Evolutionary conservation across 2,113 vertebrate species (phyloP).

Genomic region (Mesitornis unicolor): DNA sequence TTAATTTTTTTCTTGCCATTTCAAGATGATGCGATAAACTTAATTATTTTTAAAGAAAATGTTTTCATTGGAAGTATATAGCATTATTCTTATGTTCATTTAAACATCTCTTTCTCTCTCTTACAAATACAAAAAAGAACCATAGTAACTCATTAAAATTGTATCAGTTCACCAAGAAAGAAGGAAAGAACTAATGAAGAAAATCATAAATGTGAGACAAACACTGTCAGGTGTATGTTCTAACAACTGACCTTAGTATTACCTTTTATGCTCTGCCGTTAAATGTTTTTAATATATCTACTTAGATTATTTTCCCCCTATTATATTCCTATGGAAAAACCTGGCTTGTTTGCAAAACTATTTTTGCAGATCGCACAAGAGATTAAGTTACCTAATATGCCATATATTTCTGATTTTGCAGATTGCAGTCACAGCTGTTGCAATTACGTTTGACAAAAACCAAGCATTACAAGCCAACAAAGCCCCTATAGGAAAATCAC

Average conservation of each 20-base stretch:
- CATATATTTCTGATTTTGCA: slow-evolving; percentile 59
- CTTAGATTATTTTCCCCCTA: accelerated
- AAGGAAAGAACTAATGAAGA: not conserved
- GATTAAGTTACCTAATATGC: not conserved
- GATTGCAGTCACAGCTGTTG: slow-evolving; percentile 96
- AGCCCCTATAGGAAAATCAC: slow-evolving; percentile 75
- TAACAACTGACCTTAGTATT: not conserved
- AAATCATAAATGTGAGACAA: not conserved
- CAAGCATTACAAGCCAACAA: slow-evolving; percentile 82
- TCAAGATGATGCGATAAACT: not conserved
- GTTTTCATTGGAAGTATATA: not conserved
- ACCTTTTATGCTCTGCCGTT: not conserved
- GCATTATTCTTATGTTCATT: not conserved
- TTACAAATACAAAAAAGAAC: not conserved
- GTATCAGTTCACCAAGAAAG: not conserved
- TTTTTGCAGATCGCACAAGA: not conserved
- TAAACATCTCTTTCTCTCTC: not conserved
- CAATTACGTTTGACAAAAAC: slow-evolving; percentile 94
- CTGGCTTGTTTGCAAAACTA: not conserved
- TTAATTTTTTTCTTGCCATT: not conserved
- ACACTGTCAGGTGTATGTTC: not conserved
- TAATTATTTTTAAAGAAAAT: not conserved
- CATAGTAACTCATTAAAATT: too few relatives aligned
- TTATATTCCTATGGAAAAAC: not conserved
- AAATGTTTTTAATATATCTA: not conserved